Percentiles rank a stretch among this genome's conserved stretches.
These are phyloP conservation scores for Sebastes taczanowskii DNA, from an alignment of 2,797 vertebrate genomes.

Conservation along the genomic window DNA sequence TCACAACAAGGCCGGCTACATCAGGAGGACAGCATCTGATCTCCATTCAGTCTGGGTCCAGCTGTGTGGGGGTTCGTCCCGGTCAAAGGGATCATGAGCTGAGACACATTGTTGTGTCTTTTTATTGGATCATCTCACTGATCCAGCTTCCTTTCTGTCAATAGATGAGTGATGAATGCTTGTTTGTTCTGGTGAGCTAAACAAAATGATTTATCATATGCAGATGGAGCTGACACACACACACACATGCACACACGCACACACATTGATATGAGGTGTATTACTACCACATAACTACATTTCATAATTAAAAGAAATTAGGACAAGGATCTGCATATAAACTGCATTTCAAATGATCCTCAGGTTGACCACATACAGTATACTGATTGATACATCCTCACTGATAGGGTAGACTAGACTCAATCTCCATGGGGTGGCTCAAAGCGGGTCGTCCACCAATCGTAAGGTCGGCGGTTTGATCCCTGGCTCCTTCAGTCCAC, in stretches of 20 bases:
- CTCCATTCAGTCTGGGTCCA: slow-evolving; percentile 14
- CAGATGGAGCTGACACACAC: slow-evolving; percentile 12
- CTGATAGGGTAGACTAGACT: not conserved
- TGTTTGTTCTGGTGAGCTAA: slow-evolving; percentile 41
- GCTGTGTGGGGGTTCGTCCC: slow-evolving; percentile 21
- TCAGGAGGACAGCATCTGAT: slow-evolving; percentile 25
- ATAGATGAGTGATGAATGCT: slow-evolving; percentile 23
- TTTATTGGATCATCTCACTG: slow-evolving; percentile 34
- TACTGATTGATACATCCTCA: not conserved
- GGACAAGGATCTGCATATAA: not conserved
- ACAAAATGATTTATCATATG: slow-evolving; percentile 12
- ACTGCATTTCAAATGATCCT: not conserved
- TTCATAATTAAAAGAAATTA: too few relatives aligned
- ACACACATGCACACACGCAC: too few relatives aligned
- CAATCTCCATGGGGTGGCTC: not conserved
- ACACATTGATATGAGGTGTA: not conserved
- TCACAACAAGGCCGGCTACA: slow-evolving; percentile 10
- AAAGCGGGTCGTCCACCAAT: too few relatives aligned
- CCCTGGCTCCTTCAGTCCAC: too few relatives aligned
- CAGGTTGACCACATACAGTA: not conserved
- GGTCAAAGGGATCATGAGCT: slow-evolving; percentile 39
- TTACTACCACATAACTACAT: not conserved
- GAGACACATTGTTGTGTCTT: slow-evolving; percentile 24
- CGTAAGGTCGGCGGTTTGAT: too few relatives aligned
- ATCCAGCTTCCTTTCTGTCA: slow-evolving; percentile 24